Base-by-base conservation (phyloP, 30 jellyfish, hydroid and myxozoan genomes). In the Turritopsis rubra region DNA sequence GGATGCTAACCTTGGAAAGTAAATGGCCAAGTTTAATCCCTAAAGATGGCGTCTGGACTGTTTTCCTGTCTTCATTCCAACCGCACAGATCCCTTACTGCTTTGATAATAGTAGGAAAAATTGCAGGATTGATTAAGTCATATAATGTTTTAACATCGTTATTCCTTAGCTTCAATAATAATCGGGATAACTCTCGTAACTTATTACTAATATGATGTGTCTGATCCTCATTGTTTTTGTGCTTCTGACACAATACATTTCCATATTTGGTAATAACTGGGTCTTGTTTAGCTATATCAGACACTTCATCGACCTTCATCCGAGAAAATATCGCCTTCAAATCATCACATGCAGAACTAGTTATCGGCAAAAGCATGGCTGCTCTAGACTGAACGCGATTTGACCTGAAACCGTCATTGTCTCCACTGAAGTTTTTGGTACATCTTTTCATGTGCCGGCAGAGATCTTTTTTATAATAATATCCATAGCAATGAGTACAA, bases 21-120 rank as follows among this genome's bases (percentile, higher is more conserved):
- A 72, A 29, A 19, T 72, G 80, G 29, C 80, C 80, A 23, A 72
- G 28, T 25, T 72, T 72, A 18, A 72, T 72, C 30, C 80, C 80
- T 18, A 72, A 25, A 18, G 80, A 72, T 25, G 80, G 80, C 18
- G 80, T 72, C 28, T 72, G 30, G 80, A 72, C 80, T 19, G 80
- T 72, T 29, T 72, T 72, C 19, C 20, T 72, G 30, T 18, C 28
- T 72, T 72, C 80, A 72, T 72, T 25, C 80, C 80, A 72, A 18
- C 80, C 80, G 28, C 80, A 72, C 28, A 72, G 18, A 18, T 72
- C 30, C 18, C 29, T 72, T n/a, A 72, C 80, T 21, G 30, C 24
- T 18, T 18, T 72, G 19, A 72, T 20, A 21, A 72, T 29, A 19
- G 21, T 19, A 18, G 80, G 30, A 72, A 72, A 72, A 72, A 72